Base-by-base conservation (phyloP, 2,797 vertebrate species). In the Urocyon cinereoargenteus region DNA sequence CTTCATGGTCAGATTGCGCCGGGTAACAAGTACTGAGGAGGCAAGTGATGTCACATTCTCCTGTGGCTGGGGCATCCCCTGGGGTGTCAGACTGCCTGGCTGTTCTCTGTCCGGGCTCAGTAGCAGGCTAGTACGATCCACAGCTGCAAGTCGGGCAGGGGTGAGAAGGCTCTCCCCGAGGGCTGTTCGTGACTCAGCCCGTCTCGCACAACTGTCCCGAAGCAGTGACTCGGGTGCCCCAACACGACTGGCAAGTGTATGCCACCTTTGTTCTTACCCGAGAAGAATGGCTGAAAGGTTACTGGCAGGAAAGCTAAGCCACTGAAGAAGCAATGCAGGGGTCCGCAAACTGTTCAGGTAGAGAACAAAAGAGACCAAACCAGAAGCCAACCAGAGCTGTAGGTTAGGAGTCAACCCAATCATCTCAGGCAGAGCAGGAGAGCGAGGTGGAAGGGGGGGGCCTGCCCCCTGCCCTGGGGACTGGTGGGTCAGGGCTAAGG, bases 141-240 rank as follows among this genome's bases (percentile, higher is more conserved):
- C 0, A 28, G n/a, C 19, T 6, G 31, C 68, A 6, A 1, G 73
- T 15, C 0, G 2, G 36, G 70, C 15, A n/a, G 15, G 11, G 49
- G 22, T 1, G 16, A 55, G 81, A 24, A 53, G 21, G 70, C 59
- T 24, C 28, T 57, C 16, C 16, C 12, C 59, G n/a, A 12, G 84
- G 31, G 2, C 0, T 24, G 5, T 72, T 34, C 16, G 10, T 0
- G 24, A 28, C 34, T 3, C 34, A 5, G 34, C n/a, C 66, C 66
- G 12, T 8, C 8, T 16, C 19, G 49, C 21, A 72, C 40, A n/a
- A n/a, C 66, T 0, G 11, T 16, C 16, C 49, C 12, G 40, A 21
- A 59, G 90, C 57, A 15, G 51, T 18, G 31, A 28, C 8, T 49
- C 6, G 18, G 68, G 61, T 3, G 16, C 2, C 36, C 10, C 12